phyloP scores from a whole-genome alignment of 2,113 vertebrate genomes.

The Perccottus glenii region DNA sequence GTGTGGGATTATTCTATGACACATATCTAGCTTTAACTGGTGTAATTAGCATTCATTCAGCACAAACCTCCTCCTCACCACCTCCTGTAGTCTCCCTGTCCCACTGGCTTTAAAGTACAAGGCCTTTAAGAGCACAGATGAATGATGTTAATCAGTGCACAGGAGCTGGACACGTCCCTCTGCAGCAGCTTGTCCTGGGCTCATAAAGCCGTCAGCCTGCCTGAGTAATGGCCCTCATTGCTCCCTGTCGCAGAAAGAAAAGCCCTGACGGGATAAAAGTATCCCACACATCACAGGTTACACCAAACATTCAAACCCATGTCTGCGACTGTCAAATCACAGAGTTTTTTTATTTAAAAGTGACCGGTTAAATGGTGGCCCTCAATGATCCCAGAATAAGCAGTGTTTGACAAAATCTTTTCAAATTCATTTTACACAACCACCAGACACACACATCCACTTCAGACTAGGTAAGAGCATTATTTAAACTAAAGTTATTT shows the following conservation, averaged over 20 bases:
- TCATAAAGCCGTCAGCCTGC: conserved; percentile 68
- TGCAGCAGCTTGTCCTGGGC: conserved; percentile 43
- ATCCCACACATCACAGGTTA: not conserved
- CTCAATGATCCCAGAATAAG: not conserved
- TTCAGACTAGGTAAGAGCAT: conserved; percentile 8
- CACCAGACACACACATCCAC: not conserved
- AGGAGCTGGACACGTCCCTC: conserved; percentile 39
- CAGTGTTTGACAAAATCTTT: not conserved
- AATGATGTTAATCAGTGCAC: conserved; percentile 66
- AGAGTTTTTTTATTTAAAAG: not conserved
- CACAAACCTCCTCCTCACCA: not conserved
- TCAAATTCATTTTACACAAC: conserved; percentile 23
- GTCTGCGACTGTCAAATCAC: not conserved
- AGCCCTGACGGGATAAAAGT: conserved; percentile 26
- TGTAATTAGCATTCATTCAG: conserved; percentile 6
- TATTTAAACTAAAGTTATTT: not conserved
- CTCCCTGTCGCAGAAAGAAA: conserved; percentile 48
- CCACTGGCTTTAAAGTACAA: conserved; percentile 13
- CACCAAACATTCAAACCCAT: not conserved
- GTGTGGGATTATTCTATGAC: too few relatives aligned
- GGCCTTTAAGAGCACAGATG: conserved; percentile 54
- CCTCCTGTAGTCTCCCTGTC: not conserved
- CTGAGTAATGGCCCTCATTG: conserved; percentile 72
- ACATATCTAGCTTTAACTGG: not conserved
- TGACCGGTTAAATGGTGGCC: not conserved